Evolutionary conservation across 2,797 vertebrate species (phyloP).

Genomic region (Smutsia gigantea): DNA sequence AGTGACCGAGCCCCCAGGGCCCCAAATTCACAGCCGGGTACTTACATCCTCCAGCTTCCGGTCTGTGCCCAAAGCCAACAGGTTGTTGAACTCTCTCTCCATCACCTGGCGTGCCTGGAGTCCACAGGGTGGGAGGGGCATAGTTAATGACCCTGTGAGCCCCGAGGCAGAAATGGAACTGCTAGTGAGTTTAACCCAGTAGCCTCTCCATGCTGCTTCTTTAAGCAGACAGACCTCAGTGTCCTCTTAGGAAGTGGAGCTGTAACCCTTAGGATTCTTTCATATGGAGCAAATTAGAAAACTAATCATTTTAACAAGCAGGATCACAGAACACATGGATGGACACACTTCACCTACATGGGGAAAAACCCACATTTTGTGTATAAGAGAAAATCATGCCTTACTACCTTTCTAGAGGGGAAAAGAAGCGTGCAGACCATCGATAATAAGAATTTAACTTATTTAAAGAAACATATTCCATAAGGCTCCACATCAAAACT

Average conservation of each 20-base stretch:
- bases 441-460: not conserved
- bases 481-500: not conserved
- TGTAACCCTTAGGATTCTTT: not conserved
- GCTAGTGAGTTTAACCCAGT: not conserved
- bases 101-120: slow-evolving; percentile 96
- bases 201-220: not conserved
- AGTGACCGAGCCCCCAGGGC: not conserved
- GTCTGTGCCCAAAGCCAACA: slow-evolving; percentile 95
- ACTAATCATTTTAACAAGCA: not conserved
- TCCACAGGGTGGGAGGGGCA: not conserved
- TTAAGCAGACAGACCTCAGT: not conserved
- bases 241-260: not conserved
- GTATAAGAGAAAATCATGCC: not conserved
- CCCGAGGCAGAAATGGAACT: not conserved
- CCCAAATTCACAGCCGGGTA: not conserved
- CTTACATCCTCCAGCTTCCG: slow-evolving; percentile 95
- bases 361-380: not conserved
- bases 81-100: slow-evolving; percentile 97
- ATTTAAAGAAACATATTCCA: not conserved
- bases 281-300: not conserved
- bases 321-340: not conserved
- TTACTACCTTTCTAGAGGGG: not conserved
- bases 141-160: not conserved
- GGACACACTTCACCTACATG: not conserved
- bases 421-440: not conserved